These are phyloP conservation scores for Pinna nobilis DNA, from an alignment of 1,140 invertebrate genomes.

Conservation along the genomic window DNA sequence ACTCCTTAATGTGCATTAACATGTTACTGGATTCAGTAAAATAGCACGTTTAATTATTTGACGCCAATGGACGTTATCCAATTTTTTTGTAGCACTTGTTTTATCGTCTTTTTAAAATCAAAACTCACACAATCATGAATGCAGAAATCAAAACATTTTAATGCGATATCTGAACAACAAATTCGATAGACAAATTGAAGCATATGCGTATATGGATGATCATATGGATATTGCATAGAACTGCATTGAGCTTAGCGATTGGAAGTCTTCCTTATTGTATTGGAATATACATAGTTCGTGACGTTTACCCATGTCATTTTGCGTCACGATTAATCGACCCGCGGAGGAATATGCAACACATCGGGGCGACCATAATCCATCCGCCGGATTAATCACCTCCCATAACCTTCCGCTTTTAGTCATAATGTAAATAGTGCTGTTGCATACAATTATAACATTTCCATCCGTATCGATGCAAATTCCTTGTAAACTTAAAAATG, in stretches of 20 bases:
- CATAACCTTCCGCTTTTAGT: constrained; percentile 69
- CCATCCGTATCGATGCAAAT: constrained; percentile 65
- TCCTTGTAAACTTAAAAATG: constrained; percentile 62
- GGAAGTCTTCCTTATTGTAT: constrained; percentile 67
- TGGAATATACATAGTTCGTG: constrained; percentile 65
- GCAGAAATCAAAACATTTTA: no score
- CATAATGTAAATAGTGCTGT: constrained; percentile 64
- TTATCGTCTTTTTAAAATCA: no score
- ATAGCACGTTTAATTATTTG: no score
- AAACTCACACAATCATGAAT: no score
- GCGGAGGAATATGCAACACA: constrained; percentile 59
- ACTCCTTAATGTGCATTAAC: no score
- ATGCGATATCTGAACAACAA: no score
- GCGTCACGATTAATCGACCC: constrained; percentile 63
- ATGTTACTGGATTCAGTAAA: no score
- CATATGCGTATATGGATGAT: not conserved
- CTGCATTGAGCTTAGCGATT: constrained; percentile 64
- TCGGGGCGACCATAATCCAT: constrained; percentile 64
- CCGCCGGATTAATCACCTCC: constrained; percentile 66
- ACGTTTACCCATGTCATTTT: constrained; percentile 56
- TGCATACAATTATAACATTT: constrained; percentile 69
- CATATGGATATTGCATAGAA: constrained; percentile 63
- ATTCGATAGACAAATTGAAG: not conserved
- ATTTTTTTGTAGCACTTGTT: no score
- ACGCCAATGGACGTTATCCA: no score